These are phyloP conservation scores for Bubalus kerabau DNA, from an alignment of 2,113 vertebrate genomes.

Conservation along the genomic window DNA sequence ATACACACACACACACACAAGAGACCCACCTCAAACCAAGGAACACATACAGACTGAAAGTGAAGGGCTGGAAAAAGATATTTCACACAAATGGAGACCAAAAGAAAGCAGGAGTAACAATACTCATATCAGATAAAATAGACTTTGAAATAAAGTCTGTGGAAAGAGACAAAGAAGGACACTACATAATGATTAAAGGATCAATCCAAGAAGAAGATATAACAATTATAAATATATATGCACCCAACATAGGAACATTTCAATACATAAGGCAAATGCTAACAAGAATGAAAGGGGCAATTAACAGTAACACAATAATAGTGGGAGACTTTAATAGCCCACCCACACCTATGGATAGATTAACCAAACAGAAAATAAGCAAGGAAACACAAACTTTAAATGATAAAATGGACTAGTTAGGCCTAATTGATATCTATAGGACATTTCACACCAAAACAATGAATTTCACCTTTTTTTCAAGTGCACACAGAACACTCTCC, in stretches of 20 bases:
- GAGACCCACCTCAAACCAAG: neutral
- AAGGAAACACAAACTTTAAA: neutral
- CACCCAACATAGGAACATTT: neutral
- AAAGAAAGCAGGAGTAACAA: neutral
- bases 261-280: neutral
- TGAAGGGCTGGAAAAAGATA: neutral
- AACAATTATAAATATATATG: neutral
- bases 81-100: neutral
- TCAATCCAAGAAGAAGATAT: neutral
- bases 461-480: neutral
- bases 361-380: neutral
- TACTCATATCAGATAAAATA: neutral
- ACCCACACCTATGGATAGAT: neutral
- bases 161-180: neutral
- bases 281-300: neutral
- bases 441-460: neutral
- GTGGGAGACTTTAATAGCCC: neutral
- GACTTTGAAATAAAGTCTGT: neutral
- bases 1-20: neutral
- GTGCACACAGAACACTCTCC: neutral
- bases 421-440: neutral
- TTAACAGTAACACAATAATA: neutral
- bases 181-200: neutral
- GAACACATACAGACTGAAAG: neutral
- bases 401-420: neutral